Percentiles rank a stretch among this genome's conserved stretches.
Conservation (phyloP, 2,888 invertebrate genomes). For the Synergus japonicus region DNA sequence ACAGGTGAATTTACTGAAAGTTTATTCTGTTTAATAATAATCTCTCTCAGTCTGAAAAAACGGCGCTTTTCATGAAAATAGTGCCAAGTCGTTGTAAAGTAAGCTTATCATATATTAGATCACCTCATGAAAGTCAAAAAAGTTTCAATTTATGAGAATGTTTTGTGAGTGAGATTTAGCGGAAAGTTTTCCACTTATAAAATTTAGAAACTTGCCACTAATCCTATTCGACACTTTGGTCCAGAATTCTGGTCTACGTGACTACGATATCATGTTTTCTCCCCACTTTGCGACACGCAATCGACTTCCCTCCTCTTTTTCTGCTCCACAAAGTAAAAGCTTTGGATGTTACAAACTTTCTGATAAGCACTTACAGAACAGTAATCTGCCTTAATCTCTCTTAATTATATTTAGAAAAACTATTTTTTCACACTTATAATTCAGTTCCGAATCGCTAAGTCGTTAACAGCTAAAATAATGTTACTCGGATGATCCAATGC, state of each 20-base stretch:
- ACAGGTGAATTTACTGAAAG: no score
- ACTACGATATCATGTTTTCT: conserved; percentile 19
- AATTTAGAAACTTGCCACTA: conserved; percentile 28
- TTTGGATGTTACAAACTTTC: background rate
- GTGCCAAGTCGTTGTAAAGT: background rate
- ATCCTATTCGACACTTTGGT: conserved; percentile 24
- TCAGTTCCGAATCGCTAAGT: background rate
- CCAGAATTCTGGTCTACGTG: conserved; percentile 34
- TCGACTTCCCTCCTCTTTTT: conserved; percentile 13
- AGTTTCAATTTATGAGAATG: conserved; percentile 31
- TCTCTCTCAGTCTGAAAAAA: no score
- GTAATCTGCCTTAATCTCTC: background rate
- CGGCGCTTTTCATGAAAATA: no score
- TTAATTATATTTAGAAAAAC: background rate
- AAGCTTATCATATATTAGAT: background rate
- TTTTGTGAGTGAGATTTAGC: background rate
- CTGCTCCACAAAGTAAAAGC: conserved; percentile 8
- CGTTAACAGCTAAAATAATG: background rate
- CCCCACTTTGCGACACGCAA: conserved; percentile 8
- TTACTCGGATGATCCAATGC: conserved; percentile 3
- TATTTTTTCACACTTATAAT: background rate
- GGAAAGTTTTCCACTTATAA: conserved; percentile 22
- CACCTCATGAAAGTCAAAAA: conserved; percentile 28
- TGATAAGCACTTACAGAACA: background rate
- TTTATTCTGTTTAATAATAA: no score